Base-by-base conservation (phyloP, 2,797 vertebrate genomes). In the Prionace glauca region DNA sequence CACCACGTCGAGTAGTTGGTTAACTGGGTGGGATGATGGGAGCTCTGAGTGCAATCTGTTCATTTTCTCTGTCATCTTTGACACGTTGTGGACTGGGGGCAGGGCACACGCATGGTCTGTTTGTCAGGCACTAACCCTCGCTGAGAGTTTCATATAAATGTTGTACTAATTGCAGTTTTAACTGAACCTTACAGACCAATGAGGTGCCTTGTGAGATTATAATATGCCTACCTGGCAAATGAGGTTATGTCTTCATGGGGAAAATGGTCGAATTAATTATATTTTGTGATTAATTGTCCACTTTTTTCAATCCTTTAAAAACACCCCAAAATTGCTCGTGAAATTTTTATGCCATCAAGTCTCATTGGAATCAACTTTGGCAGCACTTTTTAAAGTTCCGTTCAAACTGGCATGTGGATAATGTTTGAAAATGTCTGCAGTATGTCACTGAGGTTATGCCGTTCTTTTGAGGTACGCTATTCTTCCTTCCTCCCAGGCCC, bases 401-500 rank as follows among this genome's bases (percentile, higher is more conserved):
- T 90, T 62, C 29, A 62, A n/a, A 90, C 12, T 62, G 62, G 62
- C 18, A 3, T 18, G 1, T 20, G 29, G 50, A 84, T 20, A 1
- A 24, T 45, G 20, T 84, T 32, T 62, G 56, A 60, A 62, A 90
- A 62, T 8, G 50, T n/a, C 26, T 90, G 56, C 14, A 16, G 29
- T n/a, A 62, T 16, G 29, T 90, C 29, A n/a, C 29, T 90, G 56
- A 62, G 87, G 65, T 45, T 3, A 29, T 74, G 93, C 41, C 10
- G 0, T 29, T 74, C 2, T 94, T 26, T 32, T 74, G 93, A 50
- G 69, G 14, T 29, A 56, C 12, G n/a, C 20, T 45, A 32, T 56
- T 50, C 26, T 32, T 50, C 56, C 69, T 94, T 41, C 32, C 90
- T 96, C 41, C 0, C 96, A 98, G 98, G 97, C 65, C 97, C 98